A percentile compares a stretch with the other conserved stretches of the same genome.
Conservation (phyloP, 2,797 vertebrate species). For the Chaunax sp. region DNA sequence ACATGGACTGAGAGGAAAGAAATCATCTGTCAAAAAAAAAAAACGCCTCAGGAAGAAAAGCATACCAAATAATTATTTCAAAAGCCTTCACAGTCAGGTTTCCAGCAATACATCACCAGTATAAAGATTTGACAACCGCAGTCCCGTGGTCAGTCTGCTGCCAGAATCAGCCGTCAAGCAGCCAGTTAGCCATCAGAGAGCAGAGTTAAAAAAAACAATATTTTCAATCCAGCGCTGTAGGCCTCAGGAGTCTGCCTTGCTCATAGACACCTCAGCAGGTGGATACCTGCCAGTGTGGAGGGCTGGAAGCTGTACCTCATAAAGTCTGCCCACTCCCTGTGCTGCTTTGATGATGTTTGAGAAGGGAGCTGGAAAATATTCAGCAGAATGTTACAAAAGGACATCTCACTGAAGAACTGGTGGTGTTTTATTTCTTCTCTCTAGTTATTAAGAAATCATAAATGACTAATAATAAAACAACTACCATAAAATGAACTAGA, state of each 20-base stretch:
- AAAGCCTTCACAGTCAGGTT: slow-evolving; percentile 21
- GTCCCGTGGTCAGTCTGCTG: slow-evolving; percentile 7
- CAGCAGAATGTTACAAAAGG: neutral
- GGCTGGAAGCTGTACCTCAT: too few species aligned
- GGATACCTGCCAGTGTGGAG: neutral
- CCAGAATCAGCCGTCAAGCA: slow-evolving; percentile 33
- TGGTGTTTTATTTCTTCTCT: too few species aligned
- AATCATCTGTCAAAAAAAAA: too few species aligned
- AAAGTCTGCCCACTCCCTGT: neutral
- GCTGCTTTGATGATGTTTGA: slow-evolving; percentile 8
- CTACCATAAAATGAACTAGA: too few species aligned
- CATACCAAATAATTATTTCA: slow-evolving; percentile 25
- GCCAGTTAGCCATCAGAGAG: slow-evolving; percentile 17
- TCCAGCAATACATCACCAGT: slow-evolving; percentile 2
- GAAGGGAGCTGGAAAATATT: slow-evolving; percentile 1
- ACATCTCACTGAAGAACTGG: too few species aligned
- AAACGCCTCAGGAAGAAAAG: neutral
- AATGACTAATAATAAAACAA: too few species aligned
- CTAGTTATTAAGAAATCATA: too few species aligned
- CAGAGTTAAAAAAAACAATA: slow-evolving; percentile 9
- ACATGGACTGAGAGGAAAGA: slow-evolving; percentile 14
- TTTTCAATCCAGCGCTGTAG: neutral
- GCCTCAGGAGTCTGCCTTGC: too few species aligned
- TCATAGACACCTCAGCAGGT: neutral
- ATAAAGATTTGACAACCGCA: slow-evolving; percentile 20